Evolutionary conservation across 2,113 vertebrate species (phyloP).

Genomic region (Gambusia holbrooki): DNA sequence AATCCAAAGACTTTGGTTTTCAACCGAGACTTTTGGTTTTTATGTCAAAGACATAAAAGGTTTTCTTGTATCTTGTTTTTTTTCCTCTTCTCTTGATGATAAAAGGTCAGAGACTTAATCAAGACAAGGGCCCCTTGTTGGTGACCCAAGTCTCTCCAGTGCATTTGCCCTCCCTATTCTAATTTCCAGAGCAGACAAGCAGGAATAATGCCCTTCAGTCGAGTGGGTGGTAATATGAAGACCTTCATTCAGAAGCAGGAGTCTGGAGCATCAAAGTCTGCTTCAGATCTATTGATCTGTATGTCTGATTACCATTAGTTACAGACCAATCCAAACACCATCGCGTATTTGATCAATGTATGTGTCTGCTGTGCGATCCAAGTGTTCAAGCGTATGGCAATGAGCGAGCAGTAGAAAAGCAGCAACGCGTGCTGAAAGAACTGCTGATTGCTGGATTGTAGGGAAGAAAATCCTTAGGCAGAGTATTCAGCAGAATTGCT

Average conservation of each 20-base stretch:
- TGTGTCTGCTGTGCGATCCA: conserved; percentile 31
- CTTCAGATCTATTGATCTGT: conserved; percentile 74
- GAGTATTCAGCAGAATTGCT: conserved; percentile 46
- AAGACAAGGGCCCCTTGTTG: conserved; percentile 91
- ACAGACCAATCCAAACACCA: conserved; percentile 68
- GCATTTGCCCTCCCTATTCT: conserved; percentile 43
- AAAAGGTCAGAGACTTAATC: conserved; percentile 76
- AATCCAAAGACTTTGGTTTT: neutral
- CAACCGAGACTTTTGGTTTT: no score
- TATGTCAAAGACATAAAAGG: neutral
- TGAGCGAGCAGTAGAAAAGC: conserved; percentile 53
- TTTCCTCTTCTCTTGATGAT: conserved; percentile 23
- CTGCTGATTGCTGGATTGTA: conserved; percentile 42
- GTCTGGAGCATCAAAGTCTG: conserved; percentile 76
- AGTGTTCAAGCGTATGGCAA: conserved; percentile 5
- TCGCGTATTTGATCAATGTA: conserved; percentile 47
- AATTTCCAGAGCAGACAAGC: conserved; percentile 53
- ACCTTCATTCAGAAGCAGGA: conserved; percentile 66
- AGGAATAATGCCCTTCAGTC: conserved; percentile 63
- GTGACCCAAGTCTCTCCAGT: conserved; percentile 72
- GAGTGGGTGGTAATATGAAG: conserved; percentile 61
- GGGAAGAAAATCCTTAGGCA: conserved; percentile 31
- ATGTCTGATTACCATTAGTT: conserved; percentile 73
- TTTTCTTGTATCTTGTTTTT: neutral
- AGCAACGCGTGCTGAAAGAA: conserved; percentile 42